Evolutionary conservation across 2,113 vertebrate species (phyloP), one percentile per base, ranked within the genome.

Genomic region (Siniperca knerii): DNA sequence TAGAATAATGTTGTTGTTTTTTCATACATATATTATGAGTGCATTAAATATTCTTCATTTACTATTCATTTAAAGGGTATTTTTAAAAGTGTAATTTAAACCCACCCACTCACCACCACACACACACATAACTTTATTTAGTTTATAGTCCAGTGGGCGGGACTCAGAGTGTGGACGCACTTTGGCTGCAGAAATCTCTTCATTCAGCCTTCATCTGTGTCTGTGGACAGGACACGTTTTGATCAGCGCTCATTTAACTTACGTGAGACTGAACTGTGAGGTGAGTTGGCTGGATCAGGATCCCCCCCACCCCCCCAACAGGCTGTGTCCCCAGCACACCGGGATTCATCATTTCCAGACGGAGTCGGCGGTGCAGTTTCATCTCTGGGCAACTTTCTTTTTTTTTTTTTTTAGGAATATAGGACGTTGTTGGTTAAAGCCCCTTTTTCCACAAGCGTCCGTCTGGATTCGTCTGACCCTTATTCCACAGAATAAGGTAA

Each of bases 351-450:
- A 2, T 85, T 88, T 90, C 86, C 84, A 44, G 25, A 10, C 90
- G 67, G 92, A 94, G 94, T 93, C 82, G 35, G 93, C 93, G 93
- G 92, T 0, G 76, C 94, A 57, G 72, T 95, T 73, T 95, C n/a
- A 64, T 77, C 29, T 77, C 40, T 15, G 48, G 66, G 94, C 81
- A 87, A 88, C 86, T 90, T 92, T 77, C 90, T 84, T 44, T 46
- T 29, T 29, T 29, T 29, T n/a, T n/a, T 29, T 29, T 29, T 29
- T 52, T 48, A 79, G 75, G 93, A 87, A 93, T 91, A 91, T 82
- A 95, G 88, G 72, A 92, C 94, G 85, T 61, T 21, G 42, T 18
- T 62, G 44, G 44, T 82, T 67, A 78, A 92, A 93, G 87, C 54
- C 69, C 61, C 2, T 40, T 37, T 21, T 35, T 25, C 23, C 88